Percentiles rank a stretch among this genome's conserved stretches.
phyloP scores from a whole-genome alignment of 2,113 vertebrate species.

The Mus spicilegus region DNA sequence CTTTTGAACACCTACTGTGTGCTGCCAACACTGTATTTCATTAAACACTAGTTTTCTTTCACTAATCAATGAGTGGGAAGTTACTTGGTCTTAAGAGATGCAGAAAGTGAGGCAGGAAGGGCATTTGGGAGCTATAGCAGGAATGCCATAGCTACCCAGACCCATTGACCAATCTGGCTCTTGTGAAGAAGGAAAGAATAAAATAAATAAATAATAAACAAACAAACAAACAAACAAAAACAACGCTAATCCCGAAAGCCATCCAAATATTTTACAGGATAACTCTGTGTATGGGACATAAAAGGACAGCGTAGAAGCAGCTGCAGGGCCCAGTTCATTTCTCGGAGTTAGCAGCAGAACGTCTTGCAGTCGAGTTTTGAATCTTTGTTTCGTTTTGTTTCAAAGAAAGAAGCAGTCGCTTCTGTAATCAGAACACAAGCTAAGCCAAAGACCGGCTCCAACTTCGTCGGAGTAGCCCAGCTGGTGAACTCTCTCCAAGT shows the following conservation, averaged over 20 bases:
- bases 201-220: neutral
- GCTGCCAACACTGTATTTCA: neutral
- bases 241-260: neutral
- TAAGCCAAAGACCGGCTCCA: neutral
- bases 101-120: constrained; percentile 25
- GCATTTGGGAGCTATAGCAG: neutral
- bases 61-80: neutral
- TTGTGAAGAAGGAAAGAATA: neutral
- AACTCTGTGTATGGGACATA: neutral
- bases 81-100: neutral
- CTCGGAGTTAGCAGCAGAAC: neutral
- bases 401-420: neutral
- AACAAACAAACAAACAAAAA: neutral
- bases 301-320: neutral
- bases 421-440: neutral
- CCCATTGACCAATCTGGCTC: neutral
- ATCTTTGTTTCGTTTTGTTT: constrained; percentile 72
- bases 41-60: neutral
- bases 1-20: constrained; percentile 22
- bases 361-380: neutral
- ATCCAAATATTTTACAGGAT: neutral
- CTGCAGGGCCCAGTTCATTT: neutral
- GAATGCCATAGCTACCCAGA: neutral
- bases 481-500: constrained; percentile 47
- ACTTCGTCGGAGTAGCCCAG: constrained; percentile 10